These are phyloP conservation scores for Cliona cf. orientalis DNA, from an alignment of 37 sponge, comb jelly and placozoan species.

Conservation along the genomic window DNA sequence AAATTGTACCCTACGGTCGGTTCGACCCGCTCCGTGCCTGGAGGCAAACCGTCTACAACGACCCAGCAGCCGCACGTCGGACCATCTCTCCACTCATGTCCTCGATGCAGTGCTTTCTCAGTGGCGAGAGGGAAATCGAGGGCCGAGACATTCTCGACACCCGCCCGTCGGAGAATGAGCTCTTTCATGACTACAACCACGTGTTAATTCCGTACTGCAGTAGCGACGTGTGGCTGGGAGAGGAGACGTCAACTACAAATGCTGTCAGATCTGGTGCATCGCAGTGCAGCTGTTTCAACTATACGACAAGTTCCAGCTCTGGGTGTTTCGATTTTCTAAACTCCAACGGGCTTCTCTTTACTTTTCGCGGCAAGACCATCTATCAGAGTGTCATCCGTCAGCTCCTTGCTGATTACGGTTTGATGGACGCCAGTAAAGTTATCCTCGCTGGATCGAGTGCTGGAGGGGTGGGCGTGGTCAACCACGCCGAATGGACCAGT, in stretches of 20 bases:
- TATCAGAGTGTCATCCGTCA: slow-evolving; percentile 52
- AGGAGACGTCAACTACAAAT: neutral
- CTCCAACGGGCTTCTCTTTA: slow-evolving; percentile 57
- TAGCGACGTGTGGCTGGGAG: slow-evolving; percentile 70
- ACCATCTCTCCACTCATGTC: slow-evolving; percentile 56
- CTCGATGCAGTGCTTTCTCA: slow-evolving; percentile 24
- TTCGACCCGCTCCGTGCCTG: slow-evolving; percentile 13
- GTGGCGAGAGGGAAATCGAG: slow-evolving; percentile 4
- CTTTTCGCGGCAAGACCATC: slow-evolving; percentile 69
- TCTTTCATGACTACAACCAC: slow-evolving; percentile 60
- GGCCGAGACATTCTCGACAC: slow-evolving; percentile 62
- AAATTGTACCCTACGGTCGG: neutral
- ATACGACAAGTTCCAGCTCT: neutral
- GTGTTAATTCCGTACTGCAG: slow-evolving; percentile 88
- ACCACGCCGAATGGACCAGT: slow-evolving; percentile 63
- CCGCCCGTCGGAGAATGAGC: slow-evolving; percentile 12
- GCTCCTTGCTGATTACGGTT: slow-evolving; percentile 6
- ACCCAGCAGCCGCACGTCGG: neutral
- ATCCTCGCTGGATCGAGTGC: slow-evolving; percentile 80
- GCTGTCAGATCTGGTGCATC: neutral
- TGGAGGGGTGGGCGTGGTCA: slow-evolving; percentile 85
- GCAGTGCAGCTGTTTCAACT: neutral
- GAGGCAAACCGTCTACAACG: neutral
- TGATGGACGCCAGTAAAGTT: slow-evolving; percentile 45
- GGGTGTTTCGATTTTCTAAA: slow-evolving; percentile 13